A percentile compares a stretch with the other conserved stretches of the same genome.
phyloP scores from a whole-genome alignment of 2,888 invertebrate genomes.

The Ypsolopha sequella region DNA sequence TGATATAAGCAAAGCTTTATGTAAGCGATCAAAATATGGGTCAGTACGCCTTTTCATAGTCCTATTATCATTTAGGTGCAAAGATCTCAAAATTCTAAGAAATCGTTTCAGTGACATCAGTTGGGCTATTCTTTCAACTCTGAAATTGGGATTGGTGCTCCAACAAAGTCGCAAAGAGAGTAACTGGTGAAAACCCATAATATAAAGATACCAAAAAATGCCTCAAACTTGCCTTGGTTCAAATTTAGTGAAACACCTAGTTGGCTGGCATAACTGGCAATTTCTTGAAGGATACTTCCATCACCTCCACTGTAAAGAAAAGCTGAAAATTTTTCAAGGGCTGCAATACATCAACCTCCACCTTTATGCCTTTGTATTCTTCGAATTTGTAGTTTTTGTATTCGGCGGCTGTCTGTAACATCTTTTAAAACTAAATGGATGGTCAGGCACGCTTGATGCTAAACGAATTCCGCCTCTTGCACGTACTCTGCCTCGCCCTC shows the following conservation, averaged over 20 bases:
- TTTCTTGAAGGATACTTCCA: neutral
- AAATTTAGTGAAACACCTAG: neutral
- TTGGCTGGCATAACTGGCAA: neutral
- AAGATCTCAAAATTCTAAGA: neutral
- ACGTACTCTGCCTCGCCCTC: neutral
- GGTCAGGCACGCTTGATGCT: neutral
- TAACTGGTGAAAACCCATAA: neutral
- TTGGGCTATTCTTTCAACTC: slow-evolving; percentile 1
- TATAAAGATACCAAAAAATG: neutral
- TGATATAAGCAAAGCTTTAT: neutral
- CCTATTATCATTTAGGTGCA: slow-evolving; percentile 4
- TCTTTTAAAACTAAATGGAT: neutral
- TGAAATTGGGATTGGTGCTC: neutral
- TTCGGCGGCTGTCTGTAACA: neutral
- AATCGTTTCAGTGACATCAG: slow-evolving; percentile 3
- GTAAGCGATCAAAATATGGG: slow-evolving; percentile 3
- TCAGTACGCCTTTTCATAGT: neutral
- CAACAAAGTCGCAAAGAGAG: neutral
- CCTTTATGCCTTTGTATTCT: neutral
- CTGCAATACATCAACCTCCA: neutral
- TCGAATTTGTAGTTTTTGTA: neutral
- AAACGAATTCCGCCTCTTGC: neutral
- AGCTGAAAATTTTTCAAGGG: neutral
- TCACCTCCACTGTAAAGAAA: neutral
- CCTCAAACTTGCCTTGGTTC: neutral